Evolutionary conservation across 2,888 invertebrate genomes (phyloP).

Genomic region (Drosophila phalerata): DNA sequence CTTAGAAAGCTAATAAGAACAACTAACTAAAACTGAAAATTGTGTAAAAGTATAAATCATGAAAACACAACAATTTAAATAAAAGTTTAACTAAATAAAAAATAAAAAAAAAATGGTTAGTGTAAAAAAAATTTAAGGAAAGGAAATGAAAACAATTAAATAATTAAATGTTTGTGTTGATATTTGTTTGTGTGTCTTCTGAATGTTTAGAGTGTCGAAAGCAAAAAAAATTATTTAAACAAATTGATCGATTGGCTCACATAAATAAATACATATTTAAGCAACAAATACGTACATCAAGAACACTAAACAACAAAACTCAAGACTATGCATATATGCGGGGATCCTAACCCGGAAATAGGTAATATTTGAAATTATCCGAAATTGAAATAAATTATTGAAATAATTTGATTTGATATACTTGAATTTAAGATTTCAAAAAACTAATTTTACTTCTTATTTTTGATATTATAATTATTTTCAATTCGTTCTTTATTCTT

Average conservation of each 20-base stretch:
- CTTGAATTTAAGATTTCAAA: too few relatives aligned
- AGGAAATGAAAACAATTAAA: slow-evolving; percentile 35
- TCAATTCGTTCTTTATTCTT: too few relatives aligned
- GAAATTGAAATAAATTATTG: too few relatives aligned
- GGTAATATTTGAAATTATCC: too few relatives aligned
- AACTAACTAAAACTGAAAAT: slow-evolving; percentile 26
- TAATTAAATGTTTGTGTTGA: slow-evolving; percentile 69
- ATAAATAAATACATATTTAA: not conserved
- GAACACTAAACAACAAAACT: not conserved
- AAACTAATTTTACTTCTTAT: too few relatives aligned
- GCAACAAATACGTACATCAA: not conserved
- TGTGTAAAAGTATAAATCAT: slow-evolving; percentile 23
- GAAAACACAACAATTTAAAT: slow-evolving; percentile 56
- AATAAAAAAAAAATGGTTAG: slow-evolving; percentile 7
- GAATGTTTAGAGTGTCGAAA: slow-evolving; percentile 52
- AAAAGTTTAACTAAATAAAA: slow-evolving; percentile 54
- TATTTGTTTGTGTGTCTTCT: slow-evolving; percentile 58
- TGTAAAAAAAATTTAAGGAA: slow-evolving; percentile 5
- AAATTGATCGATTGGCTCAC: slow-evolving; percentile 8
- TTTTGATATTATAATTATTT: too few relatives aligned
- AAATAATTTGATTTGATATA: too few relatives aligned
- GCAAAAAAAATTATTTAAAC: slow-evolving; percentile 19
- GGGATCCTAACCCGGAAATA: not conserved
- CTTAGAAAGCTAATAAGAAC: slow-evolving; percentile 44
- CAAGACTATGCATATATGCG: not conserved